These are phyloP conservation scores for Nomada fabriciana DNA, from an alignment of 2,888 invertebrate species.

Conservation along the genomic window DNA sequence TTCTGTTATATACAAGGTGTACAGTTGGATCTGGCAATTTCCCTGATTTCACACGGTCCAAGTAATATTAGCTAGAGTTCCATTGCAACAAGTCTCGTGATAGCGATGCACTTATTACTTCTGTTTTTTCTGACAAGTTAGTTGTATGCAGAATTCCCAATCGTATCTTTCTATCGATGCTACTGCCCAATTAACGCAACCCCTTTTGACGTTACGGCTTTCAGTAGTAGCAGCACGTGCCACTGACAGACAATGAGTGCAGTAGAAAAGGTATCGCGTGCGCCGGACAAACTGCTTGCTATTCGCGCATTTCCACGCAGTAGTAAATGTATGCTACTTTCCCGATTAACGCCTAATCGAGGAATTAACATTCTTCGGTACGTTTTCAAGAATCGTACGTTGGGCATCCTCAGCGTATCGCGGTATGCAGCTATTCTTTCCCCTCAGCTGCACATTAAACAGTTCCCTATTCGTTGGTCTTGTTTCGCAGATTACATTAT, in stretches of 20 bases:
- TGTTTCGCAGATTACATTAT: not conserved
- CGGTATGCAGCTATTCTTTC: too few relatives aligned
- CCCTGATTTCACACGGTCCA: slow-evolving; percentile 35
- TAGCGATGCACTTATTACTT: too few relatives aligned
- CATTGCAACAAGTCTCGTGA: too few relatives aligned
- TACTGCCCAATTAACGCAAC: slow-evolving; percentile 31
- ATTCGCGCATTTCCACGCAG: slow-evolving; percentile 25
- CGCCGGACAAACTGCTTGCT: slow-evolving; percentile 31
- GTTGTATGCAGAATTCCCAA: not conserved
- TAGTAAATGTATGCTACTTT: not conserved
- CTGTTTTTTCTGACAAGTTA: too few relatives aligned
- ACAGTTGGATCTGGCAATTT: slow-evolving; percentile 35
- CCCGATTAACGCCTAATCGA: not conserved
- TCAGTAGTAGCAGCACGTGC: slow-evolving; percentile 48
- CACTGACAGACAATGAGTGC: slow-evolving; percentile 33
- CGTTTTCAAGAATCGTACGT: too few relatives aligned
- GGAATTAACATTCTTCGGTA: not conserved
- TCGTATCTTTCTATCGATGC: not conserved
- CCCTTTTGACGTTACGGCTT: slow-evolving; percentile 22
- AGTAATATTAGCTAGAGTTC: too few relatives aligned
- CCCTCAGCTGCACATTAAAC: too few relatives aligned
- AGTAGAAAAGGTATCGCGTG: slow-evolving; percentile 25
- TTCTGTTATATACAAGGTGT: slow-evolving; percentile 34
- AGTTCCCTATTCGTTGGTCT: not conserved
- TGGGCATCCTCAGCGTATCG: too few relatives aligned